Evolutionary conservation across 2,113 vertebrate species (phyloP), one percentile per base, ranked within the genome.

Genomic region (Stictonetta naevosa): DNA sequence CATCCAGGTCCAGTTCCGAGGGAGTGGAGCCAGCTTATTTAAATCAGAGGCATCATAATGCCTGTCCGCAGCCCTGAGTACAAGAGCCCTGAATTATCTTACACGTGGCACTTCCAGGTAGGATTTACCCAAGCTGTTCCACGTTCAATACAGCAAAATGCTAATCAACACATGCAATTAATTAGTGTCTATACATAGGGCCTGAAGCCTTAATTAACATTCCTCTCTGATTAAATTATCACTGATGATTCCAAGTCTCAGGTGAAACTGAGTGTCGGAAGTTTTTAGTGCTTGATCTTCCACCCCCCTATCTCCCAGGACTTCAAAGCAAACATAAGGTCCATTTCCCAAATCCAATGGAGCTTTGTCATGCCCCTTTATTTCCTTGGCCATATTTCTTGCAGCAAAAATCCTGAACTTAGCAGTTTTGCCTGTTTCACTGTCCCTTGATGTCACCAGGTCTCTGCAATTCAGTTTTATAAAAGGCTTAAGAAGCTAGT

Each of bases 121-220:
- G 94, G 77, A 68, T 66, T 72, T 74, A 60, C 12, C 36, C 80
- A 67, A 62, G 53, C 28, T 69, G 74, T 44, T 88, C 67, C 0
- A 0, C 13, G n/a, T 91, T 96, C 87, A 92, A 93, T 91, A 67
- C 50, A 93, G 88, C 48, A 92, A 94, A 96, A 96, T 94, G 83
- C 21, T 95, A 96, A 96, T 86, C 90, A 88, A 93, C 77, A 76
- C 36, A 23, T 92, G 66, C 83, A 96, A 97, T 95, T 97, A 97
- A 97, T 96, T 95, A 95, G 52, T 53, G 6, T 87, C 81, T 74
- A 85, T 85, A 89, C 8, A 4, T 56, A 90, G 76, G 48, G 90
- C 90, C 95, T 66, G 36, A 84, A 87, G 90, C 71, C 62, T 93
- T 96, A 95, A 88, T 97, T 97, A 96, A 91, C 87, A 97, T 97